Conservation (phyloP, 2,888 invertebrate genomes). For the Melanophora roralis region DNA sequence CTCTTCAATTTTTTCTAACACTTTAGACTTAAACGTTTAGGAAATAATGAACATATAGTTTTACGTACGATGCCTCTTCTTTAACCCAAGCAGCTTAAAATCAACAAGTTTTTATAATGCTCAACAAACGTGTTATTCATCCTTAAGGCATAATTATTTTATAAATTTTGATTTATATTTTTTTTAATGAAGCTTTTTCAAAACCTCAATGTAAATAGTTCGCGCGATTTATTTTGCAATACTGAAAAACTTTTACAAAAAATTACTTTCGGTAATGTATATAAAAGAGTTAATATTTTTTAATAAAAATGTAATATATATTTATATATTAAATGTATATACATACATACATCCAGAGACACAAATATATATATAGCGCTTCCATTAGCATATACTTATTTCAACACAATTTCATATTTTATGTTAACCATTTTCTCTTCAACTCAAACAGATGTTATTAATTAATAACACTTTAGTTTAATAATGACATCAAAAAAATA, state of each 20-base stretch:
- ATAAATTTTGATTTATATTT: neutral
- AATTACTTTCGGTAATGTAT: slow-evolving; percentile 27
- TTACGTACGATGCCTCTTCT: neutral
- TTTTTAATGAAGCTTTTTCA: slow-evolving; percentile 5
- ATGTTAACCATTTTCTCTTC: slow-evolving; percentile 20
- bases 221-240: slow-evolving; percentile 11
- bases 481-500: slow-evolving; percentile 19
- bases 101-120: neutral
- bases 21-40: neutral
- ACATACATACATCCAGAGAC: neutral
- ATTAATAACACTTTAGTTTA: slow-evolving; percentile 48
- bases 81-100: slow-evolving; percentile 15
- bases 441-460: slow-evolving; percentile 41
- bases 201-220: slow-evolving; percentile 23
- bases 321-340: neutral
- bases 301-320: too few relatives aligned
- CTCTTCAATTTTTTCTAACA: neutral
- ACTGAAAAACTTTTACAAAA: neutral
- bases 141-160: neutral
- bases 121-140: neutral
- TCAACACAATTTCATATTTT: slow-evolving; percentile 32
- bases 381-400: too few relatives aligned
- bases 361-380: too few relatives aligned
- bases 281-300: neutral
- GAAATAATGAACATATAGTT: neutral